Conservation (phyloP, 2,113 vertebrate genomes). For the Galbula dea region DNA sequence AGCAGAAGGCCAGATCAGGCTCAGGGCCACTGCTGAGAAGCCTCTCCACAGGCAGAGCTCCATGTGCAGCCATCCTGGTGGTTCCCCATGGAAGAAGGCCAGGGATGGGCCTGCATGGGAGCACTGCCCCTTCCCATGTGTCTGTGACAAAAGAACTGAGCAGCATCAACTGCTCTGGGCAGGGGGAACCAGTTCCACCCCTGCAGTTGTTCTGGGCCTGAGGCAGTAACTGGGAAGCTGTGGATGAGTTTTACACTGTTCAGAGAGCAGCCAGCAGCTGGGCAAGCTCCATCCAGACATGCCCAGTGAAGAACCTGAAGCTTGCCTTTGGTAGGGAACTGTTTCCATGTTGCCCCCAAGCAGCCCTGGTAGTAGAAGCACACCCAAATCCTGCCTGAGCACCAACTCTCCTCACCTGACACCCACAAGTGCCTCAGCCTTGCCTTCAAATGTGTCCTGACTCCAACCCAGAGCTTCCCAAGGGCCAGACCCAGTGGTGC, state of each 20-base stretch:
- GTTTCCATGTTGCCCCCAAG: neutral
- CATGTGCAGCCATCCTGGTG: accelerated
- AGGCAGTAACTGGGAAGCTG: neutral
- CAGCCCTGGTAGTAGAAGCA: neutral
- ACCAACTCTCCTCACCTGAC: neutral
- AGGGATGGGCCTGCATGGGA: neutral
- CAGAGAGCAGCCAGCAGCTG: neutral
- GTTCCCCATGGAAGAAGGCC: accelerated
- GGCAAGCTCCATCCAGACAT: neutral
- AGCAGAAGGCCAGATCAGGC: neutral
- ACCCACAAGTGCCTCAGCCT: neutral
- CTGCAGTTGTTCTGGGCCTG: neutral
- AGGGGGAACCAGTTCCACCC: too few species aligned
- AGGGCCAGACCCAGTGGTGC: neutral
- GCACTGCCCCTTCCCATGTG: accelerated
- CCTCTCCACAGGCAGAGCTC: neutral
- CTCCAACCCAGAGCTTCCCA: neutral
- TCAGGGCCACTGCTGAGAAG: too few species aligned
- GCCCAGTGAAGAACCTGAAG: neutral
- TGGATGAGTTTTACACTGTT: neutral
- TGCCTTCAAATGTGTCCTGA: neutral
- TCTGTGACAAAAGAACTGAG: neutral
- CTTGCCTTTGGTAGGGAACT: neutral
- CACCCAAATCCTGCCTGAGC: neutral
- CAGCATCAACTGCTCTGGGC: neutral